A percentile compares a stretch with the other conserved stretches of the same genome.
These are phyloP conservation scores for Podarcis lilfordi DNA, from an alignment of 2,797 vertebrate species.

Conservation along the genomic window DNA sequence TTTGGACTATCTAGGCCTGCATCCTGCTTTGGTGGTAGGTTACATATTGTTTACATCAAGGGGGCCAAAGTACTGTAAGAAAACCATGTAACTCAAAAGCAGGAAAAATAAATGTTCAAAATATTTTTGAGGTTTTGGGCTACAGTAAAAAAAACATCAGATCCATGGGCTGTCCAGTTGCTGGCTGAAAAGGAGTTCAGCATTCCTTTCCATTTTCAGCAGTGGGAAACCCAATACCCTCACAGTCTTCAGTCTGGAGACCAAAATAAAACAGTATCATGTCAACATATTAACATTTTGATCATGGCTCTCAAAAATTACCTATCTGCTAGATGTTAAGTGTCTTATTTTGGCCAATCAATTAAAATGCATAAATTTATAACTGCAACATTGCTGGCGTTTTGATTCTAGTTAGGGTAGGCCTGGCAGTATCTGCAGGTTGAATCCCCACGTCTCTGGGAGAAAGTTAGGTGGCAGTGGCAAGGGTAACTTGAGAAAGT, in stretches of 20 bases:
- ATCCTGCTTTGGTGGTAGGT: background rate
- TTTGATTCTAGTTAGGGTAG: background rate
- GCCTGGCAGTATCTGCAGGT: background rate
- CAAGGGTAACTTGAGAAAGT: background rate
- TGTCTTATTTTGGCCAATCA: background rate
- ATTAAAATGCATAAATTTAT: background rate
- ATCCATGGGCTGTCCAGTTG: background rate
- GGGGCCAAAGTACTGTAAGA: background rate
- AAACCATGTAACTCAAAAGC: background rate
- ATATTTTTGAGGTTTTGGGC: background rate
- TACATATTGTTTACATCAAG: background rate
- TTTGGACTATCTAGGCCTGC: background rate
- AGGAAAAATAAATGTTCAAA: background rate
- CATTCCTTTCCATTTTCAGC: slow-evolving; percentile 4
- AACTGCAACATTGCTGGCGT: background rate
- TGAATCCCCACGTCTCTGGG: background rate
- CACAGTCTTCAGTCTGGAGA: background rate
- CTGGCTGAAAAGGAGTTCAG: background rate
- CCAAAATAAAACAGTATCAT: slow-evolving; percentile 6
- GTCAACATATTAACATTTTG: slow-evolving; percentile 12
- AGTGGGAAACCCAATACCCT: slow-evolving; percentile 10
- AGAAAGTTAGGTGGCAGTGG: background rate
- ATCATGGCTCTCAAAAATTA: background rate
- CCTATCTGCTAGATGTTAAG: background rate
- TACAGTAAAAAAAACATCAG: background rate